Conservation (phyloP, 23 tunicate species). For the Phallusia fumigata region DNA sequence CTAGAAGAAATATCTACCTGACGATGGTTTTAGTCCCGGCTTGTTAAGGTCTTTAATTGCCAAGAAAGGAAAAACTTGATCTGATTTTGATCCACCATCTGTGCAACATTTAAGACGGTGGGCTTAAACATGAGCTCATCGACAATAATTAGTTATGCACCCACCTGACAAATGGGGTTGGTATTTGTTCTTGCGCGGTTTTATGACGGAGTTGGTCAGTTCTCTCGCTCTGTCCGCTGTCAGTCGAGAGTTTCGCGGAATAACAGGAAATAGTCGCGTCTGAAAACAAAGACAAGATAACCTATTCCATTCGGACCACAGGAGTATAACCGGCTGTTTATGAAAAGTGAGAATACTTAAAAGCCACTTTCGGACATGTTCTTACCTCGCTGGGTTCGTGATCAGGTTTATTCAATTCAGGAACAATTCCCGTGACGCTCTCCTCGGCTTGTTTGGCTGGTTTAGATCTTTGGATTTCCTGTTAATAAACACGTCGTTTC, state of each 20-base stretch:
- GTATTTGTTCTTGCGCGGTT: conserved; percentile 61
- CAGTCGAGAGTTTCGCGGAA: conserved; percentile 77
- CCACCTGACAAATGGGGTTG: conserved; percentile 76
- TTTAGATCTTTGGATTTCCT: conserved; percentile 70
- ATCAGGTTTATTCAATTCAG: conserved; percentile 61
- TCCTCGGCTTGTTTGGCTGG: conserved; percentile 30
- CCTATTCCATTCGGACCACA: no score
- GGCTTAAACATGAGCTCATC: not conserved
- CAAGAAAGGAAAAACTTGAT: conserved; percentile 54
- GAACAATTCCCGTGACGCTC: conserved; percentile 71
- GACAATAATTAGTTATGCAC: not conserved
- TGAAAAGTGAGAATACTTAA: no score
- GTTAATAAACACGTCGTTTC: not conserved
- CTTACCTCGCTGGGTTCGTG: conserved; percentile 41
- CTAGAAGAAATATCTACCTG: conserved; percentile 6
- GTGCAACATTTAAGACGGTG: not conserved
- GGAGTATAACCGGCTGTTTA: no score
- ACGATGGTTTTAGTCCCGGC: conserved; percentile 46
- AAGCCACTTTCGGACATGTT: no score
- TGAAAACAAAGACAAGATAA: no score
- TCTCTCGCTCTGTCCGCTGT: conserved; percentile 85
- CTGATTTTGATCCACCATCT: conserved; percentile 17
- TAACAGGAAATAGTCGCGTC: conserved; percentile 75
- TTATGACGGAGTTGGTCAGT: conserved; percentile 61
- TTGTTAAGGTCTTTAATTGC: conserved; percentile 47